Base-by-base conservation (phyloP, 2,113 vertebrate genomes). In the Toxostoma redivivum region DNA sequence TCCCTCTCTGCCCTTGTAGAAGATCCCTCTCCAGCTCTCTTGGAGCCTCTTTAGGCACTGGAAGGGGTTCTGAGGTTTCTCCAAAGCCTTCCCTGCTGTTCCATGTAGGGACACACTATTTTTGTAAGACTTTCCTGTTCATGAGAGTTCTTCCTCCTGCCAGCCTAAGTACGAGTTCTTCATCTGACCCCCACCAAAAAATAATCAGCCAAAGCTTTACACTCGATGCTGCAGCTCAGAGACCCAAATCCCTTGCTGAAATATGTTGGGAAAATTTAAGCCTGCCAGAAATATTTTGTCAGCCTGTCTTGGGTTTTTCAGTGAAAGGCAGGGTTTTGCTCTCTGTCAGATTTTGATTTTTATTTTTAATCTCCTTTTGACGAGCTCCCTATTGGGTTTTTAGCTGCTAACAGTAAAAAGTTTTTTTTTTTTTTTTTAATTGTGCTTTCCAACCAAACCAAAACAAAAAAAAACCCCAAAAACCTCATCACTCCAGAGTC, bases 401-500 rank as follows among this genome's bases (percentile, higher is more conserved):
- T 86, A 88, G 50, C 80, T 83, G 57, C 80, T 87, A 71, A 54
- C 2, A 30, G 24, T 70, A 17, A 10, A 79, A 84, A 85, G 77
- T 51, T 92, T 62, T 20, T 89, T 77, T 92, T 20, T 89, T 77
- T 92, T 85, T 90, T 77, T 93, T 85, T 70, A 96, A 95, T 97
- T 95, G 76, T 42, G 10, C 10, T 89, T 92, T 93, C 57, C 33
- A 76, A 76, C 15, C 60, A 22, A 45, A 19, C 9, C 18, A 15
- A 21, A 24, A 78, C 17, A 31, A 54, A 12, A 33, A 4, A 20
- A 23, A 30, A 22, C 3, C 31, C 25, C 6, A 31, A 20, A 37
- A 27, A 5, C 35, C 16, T 18, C 51, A 40, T 92, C 40, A 28
- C 69, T 70, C 93, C 37, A 57, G 42, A 88, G 31, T 69, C 65